phyloP scores from a whole-genome alignment of 1,140 invertebrate species.

The Trichonephila clavata region DNA sequence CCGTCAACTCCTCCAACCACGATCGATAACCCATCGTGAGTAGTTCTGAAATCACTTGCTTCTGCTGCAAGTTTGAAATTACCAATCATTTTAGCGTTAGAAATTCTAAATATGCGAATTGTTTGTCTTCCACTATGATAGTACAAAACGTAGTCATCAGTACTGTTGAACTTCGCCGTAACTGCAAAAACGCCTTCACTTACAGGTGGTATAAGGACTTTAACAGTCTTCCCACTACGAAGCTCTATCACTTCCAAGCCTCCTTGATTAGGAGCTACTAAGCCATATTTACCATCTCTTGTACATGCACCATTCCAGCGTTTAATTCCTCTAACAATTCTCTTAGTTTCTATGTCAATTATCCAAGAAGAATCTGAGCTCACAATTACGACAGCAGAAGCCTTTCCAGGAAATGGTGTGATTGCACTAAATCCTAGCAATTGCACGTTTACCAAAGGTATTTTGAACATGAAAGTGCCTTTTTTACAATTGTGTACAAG shows the following conservation, averaged over 20 bases:
- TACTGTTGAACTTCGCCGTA: conserved; percentile 95
- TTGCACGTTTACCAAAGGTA: conserved; percentile 79
- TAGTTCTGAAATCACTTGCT: conserved; percentile 86
- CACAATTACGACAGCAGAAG: conserved; percentile 87
- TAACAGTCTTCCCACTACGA: conserved; percentile 89
- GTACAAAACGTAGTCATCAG: conserved; percentile 97
- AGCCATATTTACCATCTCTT: conserved; percentile 85
- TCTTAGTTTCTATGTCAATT: conserved; percentile 83
- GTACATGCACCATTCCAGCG: conserved; percentile 83
- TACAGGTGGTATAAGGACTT: conserved; percentile 91
- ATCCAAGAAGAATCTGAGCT: conserved; percentile 93
- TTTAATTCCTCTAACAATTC: conserved; percentile 81
- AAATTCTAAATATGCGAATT: conserved; percentile 92
- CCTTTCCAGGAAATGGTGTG: conserved; percentile 37
- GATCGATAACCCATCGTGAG: conserved; percentile 89
- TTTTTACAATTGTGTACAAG: conserved; percentile 90
- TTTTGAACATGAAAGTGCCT: conserved; percentile 89
- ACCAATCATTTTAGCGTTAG: conserved; percentile 93
- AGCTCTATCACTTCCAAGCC: conserved; percentile 94
- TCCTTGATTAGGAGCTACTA: conserved; percentile 95
- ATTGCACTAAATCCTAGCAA: conserved; percentile 70
- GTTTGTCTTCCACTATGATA: conserved; percentile 97
- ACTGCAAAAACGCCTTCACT: conserved; percentile 98
- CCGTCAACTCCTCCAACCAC: conserved; percentile 96
- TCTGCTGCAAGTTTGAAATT: conserved; percentile 96